Base-by-base conservation (phyloP, 2,113 vertebrate genomes). In the Mesembrinibis cayennensis region DNA sequence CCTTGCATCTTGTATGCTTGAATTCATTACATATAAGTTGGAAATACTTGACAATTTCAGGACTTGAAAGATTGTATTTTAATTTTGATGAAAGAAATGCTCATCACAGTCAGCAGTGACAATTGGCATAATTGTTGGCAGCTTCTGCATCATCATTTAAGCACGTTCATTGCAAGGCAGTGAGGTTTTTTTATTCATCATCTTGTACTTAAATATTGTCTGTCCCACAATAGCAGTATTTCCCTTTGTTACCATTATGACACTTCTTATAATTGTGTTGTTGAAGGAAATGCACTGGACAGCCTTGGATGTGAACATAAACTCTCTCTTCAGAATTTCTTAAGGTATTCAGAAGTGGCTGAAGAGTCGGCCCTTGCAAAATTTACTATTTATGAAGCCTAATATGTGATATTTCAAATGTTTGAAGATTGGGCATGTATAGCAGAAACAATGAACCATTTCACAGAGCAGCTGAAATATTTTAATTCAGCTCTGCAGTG, bases 401-500 rank as follows among this genome's bases (percentile, higher is more conserved):
- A 49, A 72, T 66, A 17, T 2, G 20, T 0, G 0, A 13, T 89
- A 30, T 62, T 59, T 70, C 34, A 87, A 89, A 61, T 72, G 58
- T 56, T 77, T 66, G 25, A 92, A 87, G 87, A 52, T 52, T 56
- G 30, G 21, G n/a, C 58, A 94, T 1, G 0, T 77, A 65, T 47
- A 72, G 58, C 62, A 93, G 85, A 95, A 95, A 96, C 93, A 95
- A 85, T 79, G 89, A 93, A 79, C 78, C 91, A 66, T 91, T 95
- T 95, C 87, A 85, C 42, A 90, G 91, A 80, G 95, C 93, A 90
- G 94, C 84, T 95, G 94, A 96, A 96, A 89, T 95, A 95, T 95
- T 97, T 96, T 93, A 94, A 93, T 97, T 94, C 90, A 82, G 94
- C 95, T 94, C 89, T 96, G 95, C 95, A 93, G 77, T 71, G 95